These are phyloP conservation scores for Myodes glareolus DNA, from an alignment of 2,113 vertebrate species.

Conservation along the genomic window DNA sequence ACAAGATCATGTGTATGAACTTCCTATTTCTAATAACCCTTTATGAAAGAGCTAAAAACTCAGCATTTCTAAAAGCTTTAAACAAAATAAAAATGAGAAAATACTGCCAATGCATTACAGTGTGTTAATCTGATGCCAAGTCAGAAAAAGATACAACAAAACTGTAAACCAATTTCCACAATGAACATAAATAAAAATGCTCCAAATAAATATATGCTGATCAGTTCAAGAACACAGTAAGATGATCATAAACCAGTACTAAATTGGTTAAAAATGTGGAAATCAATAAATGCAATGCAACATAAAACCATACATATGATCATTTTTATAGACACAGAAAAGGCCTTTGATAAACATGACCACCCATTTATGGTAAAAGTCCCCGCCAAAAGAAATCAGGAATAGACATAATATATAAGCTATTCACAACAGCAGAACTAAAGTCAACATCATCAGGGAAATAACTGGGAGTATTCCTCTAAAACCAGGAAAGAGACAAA, in stretches of 20 bases:
- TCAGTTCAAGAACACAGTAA: neutral
- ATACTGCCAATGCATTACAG: neutral
- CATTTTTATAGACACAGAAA: neutral
- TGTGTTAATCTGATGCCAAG: neutral
- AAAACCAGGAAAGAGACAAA: neutral
- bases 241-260: neutral
- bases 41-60: neutral
- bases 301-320: too few relatives aligned
- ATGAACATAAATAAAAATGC: neutral
- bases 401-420: neutral
- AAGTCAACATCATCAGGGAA: neutral
- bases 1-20: neutral
- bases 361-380: neutral
- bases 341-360: neutral
- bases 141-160: neutral
- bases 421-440: neutral
- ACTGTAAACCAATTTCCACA: neutral
- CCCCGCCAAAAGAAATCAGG: neutral
- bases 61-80: too few relatives aligned
- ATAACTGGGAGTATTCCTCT: neutral
- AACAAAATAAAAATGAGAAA: neutral
- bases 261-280: neutral
- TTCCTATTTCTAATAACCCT: neutral
- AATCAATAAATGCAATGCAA: neutral
- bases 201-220: neutral